phyloP scores from a whole-genome alignment of 2,888 invertebrate species.

The Erebia palarica region DNA sequence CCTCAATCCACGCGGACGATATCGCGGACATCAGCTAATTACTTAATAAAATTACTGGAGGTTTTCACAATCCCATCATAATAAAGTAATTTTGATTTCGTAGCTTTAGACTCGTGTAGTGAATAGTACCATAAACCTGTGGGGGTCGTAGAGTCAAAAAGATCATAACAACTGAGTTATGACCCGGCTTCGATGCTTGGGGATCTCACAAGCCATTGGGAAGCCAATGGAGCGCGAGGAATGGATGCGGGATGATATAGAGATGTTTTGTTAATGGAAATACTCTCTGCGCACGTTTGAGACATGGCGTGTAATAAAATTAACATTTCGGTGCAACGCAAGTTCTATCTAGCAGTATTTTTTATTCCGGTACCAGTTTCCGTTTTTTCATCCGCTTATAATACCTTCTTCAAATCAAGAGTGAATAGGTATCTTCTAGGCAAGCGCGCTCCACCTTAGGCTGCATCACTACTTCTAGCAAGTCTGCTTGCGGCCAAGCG shows the following conservation, averaged over 20 bases:
- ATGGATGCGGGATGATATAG: conserved; percentile 30
- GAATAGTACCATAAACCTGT: conserved; percentile 17
- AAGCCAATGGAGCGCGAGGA: conserved; percentile 36
- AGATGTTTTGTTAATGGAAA: conserved; percentile 24
- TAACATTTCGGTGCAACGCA: neutral
- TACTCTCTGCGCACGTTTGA: neutral
- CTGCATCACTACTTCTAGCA: too few species aligned
- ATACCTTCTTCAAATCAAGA: too few species aligned
- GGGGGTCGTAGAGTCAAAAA: conserved; percentile 32
- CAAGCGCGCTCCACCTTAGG: too few species aligned
- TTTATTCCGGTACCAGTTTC: neutral
- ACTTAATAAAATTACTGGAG: too few species aligned
- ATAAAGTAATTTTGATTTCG: too few species aligned
- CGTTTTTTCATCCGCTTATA: too few species aligned
- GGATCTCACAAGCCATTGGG: conserved; percentile 41
- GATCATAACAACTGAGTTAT: conserved; percentile 40
- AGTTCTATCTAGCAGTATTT: neutral
- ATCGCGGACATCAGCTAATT: too few species aligned
- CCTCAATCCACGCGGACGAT: too few species aligned
- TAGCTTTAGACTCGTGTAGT: neutral
- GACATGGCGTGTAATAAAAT: neutral
- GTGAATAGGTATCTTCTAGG: too few species aligned
- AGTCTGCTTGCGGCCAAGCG: too few species aligned
- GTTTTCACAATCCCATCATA: too few species aligned
- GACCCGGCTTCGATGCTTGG: conserved; percentile 33